Evolutionary conservation across 2,113 vertebrate genomes (phyloP).

Genomic region (Loxodonta africana): DNA sequence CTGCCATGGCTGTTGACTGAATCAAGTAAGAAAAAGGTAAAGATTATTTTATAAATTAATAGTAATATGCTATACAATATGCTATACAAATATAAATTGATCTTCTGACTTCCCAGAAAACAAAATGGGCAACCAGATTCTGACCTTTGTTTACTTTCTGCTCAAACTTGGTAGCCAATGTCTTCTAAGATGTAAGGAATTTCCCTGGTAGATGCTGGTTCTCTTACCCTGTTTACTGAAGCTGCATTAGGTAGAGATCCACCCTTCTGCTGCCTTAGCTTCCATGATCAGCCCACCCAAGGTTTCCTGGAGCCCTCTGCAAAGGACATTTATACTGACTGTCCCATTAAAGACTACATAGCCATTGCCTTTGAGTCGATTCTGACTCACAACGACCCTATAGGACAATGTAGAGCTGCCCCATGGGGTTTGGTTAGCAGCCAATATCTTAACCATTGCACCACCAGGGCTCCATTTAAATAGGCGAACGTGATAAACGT

Average conservation of each 20-base stretch:
- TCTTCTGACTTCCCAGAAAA: slow-evolving; percentile 19
- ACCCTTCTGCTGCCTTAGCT: neutral
- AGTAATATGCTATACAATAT: no score
- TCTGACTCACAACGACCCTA: neutral
- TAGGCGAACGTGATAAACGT: neutral
- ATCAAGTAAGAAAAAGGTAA: neutral
- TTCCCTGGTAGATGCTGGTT: neutral
- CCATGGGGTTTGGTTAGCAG: neutral
- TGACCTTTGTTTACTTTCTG: neutral
- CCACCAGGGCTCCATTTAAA: neutral
- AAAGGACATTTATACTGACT: neutral
- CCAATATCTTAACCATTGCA: neutral
- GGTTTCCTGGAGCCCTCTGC: neutral
- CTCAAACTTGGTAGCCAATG: neutral
- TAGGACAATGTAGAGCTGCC: neutral
- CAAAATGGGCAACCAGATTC: neutral
- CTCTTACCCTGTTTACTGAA: neutral
- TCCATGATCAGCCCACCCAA: neutral
- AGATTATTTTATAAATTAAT: neutral
- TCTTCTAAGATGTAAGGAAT: neutral
- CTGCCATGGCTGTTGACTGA: neutral
- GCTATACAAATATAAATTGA: neutral
- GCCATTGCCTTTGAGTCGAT: neutral
- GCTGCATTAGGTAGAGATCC: neutral
- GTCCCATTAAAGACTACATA: neutral